Percentiles rank a stretch among this genome's conserved stretches.
Evolutionary conservation across 2,888 invertebrate species (phyloP).

Genomic region (Diarsia rubi): DNA sequence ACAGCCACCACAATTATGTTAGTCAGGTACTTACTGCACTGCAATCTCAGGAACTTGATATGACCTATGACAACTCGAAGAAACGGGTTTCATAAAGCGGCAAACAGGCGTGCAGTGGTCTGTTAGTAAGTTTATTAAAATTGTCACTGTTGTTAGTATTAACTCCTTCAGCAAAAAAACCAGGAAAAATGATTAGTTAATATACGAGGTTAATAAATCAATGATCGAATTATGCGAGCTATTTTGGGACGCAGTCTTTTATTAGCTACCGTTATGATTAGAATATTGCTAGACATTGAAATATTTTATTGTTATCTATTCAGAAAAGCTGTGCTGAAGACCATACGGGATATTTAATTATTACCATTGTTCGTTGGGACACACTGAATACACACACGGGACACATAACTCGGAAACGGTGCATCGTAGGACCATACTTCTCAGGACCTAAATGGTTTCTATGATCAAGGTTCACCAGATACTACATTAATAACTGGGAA

Average conservation of each 20-base stretch:
- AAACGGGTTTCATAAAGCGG: constrained; percentile 89
- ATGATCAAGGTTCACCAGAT: too few species aligned
- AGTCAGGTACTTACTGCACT: constrained; percentile 86
- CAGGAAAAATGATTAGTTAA: constrained; percentile 15
- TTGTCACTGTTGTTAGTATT: constrained; percentile 75
- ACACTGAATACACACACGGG: not conserved
- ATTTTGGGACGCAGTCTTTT: constrained; percentile 4
- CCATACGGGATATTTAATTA: not conserved
- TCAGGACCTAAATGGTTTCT: too few species aligned
- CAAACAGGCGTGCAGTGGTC: constrained; percentile 90
- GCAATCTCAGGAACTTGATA: constrained; percentile 88
- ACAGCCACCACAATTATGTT: constrained; percentile 42
- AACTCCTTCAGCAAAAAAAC: constrained; percentile 47
- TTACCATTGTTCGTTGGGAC: not conserved
- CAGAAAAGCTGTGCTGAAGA: not conserved
- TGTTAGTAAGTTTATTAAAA: constrained; percentile 81
- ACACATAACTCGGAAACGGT: too few species aligned
- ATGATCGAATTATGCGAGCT: constrained; percentile 41
- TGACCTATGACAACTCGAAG: constrained; percentile 81
- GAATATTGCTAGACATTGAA: not conserved
- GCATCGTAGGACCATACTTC: too few species aligned
- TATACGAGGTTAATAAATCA: constrained; percentile 11
- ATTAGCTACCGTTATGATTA: not conserved
- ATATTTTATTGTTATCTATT: not conserved
- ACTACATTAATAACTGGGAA: too few species aligned